These are phyloP conservation scores for Platygyra sinensis DNA, from an alignment of 64 coral and sea anemone species.

Conservation along the genomic window DNA sequence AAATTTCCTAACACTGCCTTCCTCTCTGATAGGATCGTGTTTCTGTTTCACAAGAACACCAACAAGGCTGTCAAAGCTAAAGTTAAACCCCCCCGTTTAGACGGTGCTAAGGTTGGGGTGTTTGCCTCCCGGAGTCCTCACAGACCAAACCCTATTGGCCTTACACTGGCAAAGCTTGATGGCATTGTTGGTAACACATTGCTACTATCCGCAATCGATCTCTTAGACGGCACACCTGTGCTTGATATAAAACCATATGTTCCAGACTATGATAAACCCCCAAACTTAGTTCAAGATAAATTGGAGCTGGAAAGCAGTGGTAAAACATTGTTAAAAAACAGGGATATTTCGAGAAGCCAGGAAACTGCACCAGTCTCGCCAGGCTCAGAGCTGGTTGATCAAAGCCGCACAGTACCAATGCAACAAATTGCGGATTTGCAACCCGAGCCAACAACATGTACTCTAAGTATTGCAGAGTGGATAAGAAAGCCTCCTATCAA, in stretches of 20 bases:
- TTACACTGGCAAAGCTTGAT: conserved; percentile 66
- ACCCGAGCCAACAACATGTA: neutral
- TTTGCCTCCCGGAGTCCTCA: conserved; percentile 76
- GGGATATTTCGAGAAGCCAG: neutral
- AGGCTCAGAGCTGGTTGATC: neutral
- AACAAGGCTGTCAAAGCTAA: conserved; percentile 67
- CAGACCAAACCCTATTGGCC: conserved; percentile 78
- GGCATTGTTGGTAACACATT: conserved; percentile 56
- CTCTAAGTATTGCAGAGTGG: conserved; percentile 48
- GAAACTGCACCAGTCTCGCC: neutral
- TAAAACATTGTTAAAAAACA: neutral
- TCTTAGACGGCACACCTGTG: conserved; percentile 76
- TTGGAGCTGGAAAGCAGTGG: neutral
- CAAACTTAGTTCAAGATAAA: neutral
- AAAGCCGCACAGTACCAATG: neutral
- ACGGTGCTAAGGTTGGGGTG: conserved; percentile 67
- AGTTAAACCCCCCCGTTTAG: conserved; percentile 65
- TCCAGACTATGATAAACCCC: conserved; percentile 70
- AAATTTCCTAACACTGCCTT: neutral
- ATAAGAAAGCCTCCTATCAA: conserved; percentile 47
- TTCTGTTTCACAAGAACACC: conserved; percentile 80
- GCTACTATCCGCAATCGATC: conserved; percentile 66
- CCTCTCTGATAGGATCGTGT: conserved; percentile 21
- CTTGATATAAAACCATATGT: conserved; percentile 76
- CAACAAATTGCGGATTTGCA: neutral